Evolutionary conservation across 35 echinoderm and acorn worm species (phyloP).

Genomic region (Lytechinus pictus): DNA sequence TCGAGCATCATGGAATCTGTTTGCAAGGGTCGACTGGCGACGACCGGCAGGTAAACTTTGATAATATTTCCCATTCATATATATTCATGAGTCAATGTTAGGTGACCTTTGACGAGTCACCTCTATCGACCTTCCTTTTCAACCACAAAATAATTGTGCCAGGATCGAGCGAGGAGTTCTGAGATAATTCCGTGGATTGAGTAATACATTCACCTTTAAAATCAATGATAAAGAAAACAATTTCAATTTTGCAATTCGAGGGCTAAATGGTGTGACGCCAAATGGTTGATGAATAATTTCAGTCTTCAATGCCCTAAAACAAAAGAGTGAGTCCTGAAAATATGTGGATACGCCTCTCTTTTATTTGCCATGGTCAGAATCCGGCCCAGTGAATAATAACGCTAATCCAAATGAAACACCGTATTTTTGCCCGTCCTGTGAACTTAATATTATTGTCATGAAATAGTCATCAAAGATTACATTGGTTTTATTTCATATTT

Average conservation of each 20-base stretch:
- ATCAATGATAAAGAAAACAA: not conserved
- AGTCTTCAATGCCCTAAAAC: not conserved
- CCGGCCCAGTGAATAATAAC: too few species aligned
- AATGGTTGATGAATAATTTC: not conserved
- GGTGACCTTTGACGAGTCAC: not conserved
- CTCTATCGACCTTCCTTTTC: not conserved
- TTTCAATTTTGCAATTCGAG: not conserved
- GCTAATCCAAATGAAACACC: too few species aligned
- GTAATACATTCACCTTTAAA: too few species aligned
- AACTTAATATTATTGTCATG: too few species aligned
- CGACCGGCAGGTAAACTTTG: conserved; percentile 18
- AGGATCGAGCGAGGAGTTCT: not conserved
- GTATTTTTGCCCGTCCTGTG: too few species aligned
- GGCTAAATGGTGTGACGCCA: not conserved
- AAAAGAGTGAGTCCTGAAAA: not conserved
- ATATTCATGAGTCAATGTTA: not conserved
- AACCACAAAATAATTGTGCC: not conserved
- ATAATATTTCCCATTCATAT: not conserved
- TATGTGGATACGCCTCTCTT: not conserved
- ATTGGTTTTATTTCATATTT: too few species aligned
- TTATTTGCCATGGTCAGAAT: too few species aligned
- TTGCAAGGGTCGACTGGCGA: not conserved
- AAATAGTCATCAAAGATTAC: too few species aligned
- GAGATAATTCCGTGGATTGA: not conserved
- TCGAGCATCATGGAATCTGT: not conserved